A percentile compares a stretch with the other conserved stretches of the same genome.
These are phyloP conservation scores for Nemoura dubitans DNA, from an alignment of 2,888 invertebrate genomes.

Conservation along the genomic window DNA sequence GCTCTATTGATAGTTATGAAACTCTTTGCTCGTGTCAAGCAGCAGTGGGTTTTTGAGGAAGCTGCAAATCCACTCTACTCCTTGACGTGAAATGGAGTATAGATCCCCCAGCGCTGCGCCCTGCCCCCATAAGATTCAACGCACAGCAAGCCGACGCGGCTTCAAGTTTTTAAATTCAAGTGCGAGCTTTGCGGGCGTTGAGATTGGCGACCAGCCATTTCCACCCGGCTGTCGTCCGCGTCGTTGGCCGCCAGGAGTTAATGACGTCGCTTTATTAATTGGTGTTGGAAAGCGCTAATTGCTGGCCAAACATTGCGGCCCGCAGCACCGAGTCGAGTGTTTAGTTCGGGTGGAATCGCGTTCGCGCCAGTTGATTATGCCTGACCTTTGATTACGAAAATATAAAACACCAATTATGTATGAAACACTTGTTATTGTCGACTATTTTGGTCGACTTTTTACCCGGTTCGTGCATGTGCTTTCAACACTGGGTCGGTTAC, in stretches of 20 bases:
- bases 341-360: background rate
- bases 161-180: background rate
- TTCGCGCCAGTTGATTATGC: background rate
- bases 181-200: background rate
- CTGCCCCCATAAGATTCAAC: background rate
- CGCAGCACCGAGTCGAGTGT: too few relatives aligned
- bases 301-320: too few relatives aligned
- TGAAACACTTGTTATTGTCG: background rate
- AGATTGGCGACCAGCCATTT: background rate
- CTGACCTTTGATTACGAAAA: background rate
- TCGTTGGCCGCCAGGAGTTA: background rate
- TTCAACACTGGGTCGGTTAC: background rate
- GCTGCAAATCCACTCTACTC: too few relatives aligned
- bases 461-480: background rate
- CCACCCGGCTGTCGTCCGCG: background rate
- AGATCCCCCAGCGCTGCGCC: too few relatives aligned
- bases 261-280: background rate
- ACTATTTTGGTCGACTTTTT: background rate
- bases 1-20: too few relatives aligned
- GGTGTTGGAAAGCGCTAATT: background rate
- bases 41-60: too few relatives aligned
- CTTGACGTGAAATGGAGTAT: too few relatives aligned
- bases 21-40: too few relatives aligned
- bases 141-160: background rate
- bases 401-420: background rate